These are phyloP conservation scores for Lycocerus yunnanus DNA, from an alignment of 2,888 invertebrate genomes.

Conservation along the genomic window DNA sequence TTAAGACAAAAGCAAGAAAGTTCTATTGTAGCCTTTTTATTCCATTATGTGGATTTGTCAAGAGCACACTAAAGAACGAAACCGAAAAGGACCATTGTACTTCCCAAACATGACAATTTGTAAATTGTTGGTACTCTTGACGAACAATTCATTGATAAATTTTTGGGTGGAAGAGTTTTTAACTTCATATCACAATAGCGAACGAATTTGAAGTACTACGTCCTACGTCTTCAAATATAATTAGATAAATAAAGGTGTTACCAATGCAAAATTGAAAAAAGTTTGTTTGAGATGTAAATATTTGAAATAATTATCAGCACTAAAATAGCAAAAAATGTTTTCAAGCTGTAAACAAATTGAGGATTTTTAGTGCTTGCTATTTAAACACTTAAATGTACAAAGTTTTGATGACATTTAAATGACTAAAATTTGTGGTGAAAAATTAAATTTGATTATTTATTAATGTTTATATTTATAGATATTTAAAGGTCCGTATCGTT, in stretches of 20 bases:
- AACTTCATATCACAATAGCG: neutral
- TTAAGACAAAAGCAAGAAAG: too few relatives aligned
- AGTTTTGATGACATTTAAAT: neutral
- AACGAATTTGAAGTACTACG: neutral
- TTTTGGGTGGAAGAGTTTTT: neutral
- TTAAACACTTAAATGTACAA: neutral
- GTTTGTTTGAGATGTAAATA: conserved; percentile 13
- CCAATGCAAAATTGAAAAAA: neutral
- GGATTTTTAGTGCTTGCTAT: neutral
- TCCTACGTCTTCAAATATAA: conserved; percentile 1
- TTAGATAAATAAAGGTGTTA: conserved; percentile 16
- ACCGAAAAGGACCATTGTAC: conserved; percentile 2
- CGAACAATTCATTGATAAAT: conserved; percentile 14
- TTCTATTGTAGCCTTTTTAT: too few relatives aligned
- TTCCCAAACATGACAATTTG: conserved; percentile 12
- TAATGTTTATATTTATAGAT: conserved; percentile 8
- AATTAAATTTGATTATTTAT: conserved; percentile 6
- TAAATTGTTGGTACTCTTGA: conserved; percentile 18
- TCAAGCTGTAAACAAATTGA: neutral
- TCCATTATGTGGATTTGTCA: neutral
- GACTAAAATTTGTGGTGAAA: conserved; percentile 4
- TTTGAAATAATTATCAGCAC: conserved; percentile 11
- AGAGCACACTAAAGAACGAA: neutral
- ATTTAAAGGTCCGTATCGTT: conserved; percentile 19
- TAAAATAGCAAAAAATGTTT: conserved; percentile 1